A percentile compares a stretch with the other conserved stretches of the same genome.
Evolutionary conservation across 2,797 vertebrate species (phyloP).

Genomic region (Babyrousa celebensis): DNA sequence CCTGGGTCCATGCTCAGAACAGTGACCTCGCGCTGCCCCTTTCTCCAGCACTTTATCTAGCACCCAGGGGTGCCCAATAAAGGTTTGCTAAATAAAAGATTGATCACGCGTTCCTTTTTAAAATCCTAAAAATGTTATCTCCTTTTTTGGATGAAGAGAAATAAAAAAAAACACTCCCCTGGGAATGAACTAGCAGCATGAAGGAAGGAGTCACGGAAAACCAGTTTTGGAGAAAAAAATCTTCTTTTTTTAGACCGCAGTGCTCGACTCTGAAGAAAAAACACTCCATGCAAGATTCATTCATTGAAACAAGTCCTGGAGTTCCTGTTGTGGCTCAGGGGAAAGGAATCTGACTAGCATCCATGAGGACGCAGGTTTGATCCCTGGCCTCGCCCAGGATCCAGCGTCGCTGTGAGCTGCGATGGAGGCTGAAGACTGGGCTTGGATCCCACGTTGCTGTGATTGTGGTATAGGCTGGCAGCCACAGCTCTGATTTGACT

Average conservation of each 20-base stretch:
- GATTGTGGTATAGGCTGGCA: no score
- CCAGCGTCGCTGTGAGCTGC: no score
- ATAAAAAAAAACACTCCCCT: not conserved
- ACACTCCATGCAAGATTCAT: not conserved
- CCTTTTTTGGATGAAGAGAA: not conserved
- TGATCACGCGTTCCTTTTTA: not conserved
- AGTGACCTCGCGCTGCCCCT: not conserved
- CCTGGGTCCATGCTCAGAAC: rapidly evolving
- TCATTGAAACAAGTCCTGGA: not conserved
- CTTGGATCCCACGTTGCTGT: no score
- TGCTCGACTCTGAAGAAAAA: not conserved
- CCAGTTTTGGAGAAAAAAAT: not conserved
- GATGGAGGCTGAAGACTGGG: no score
- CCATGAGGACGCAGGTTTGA: no score
- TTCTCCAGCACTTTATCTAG: not conserved
- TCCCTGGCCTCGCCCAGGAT: no score
- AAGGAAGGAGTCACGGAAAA: not conserved
- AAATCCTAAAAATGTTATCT: constrained; percentile 18
- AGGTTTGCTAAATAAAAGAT: not conserved
- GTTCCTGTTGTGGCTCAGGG: no score
- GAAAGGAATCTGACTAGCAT: no score
- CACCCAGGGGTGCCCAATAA: not conserved
- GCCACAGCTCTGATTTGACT: no score
- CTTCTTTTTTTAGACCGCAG: constrained; percentile 10
- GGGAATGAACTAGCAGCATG: constrained; percentile 20